Base-by-base conservation (phyloP, 2,888 invertebrate species). In the Heliconius cydno region DNA sequence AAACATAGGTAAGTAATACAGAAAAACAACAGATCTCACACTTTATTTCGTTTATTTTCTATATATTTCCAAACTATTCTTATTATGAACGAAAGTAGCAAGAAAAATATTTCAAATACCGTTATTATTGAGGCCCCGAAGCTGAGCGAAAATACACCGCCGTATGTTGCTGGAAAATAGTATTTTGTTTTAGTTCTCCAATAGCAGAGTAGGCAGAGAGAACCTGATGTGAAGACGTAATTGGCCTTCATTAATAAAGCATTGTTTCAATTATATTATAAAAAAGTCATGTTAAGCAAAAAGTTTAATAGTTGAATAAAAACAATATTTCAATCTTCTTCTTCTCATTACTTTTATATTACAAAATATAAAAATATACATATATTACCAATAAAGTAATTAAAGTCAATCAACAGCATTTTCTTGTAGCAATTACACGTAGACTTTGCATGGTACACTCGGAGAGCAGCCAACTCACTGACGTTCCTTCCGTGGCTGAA, bases 71-170 rank as follows among this genome's bases (percentile, higher is more conserved):
- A 76, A n/a, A 76, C 9, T n/a, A 25, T 30, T 70, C 63, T 77
- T 3, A 82, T 41, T 9, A 78, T 41, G 10, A 78, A 77, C 2
- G 85, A 85, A 10, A 86, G 2, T 1, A 90, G 73, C 70, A 92
- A 84, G 84, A 90, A 91, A 3, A 84, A 60, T 9, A 93, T 74
- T 82, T 94, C 94, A 2, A 88, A 85, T 4, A 92, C n/a, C 3
- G 92, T 93, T 6, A 93, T 85, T 22, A 94, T 84, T 0, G 94
- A 94, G 0, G 90, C 92, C 0, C 94, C 94, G 77, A 93, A 91
- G 77, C 90, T 90, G 0, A 94, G 84, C 0, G 93, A 92, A 63
- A 94, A 90, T 0, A 94, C 87, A 2, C 94, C 93, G 22, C 94
- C 94, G 75, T 93, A 93, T 0, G 92, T 93, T 0, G 91, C 94